These are phyloP conservation scores for Poeciliopsis turneri DNA, from an alignment of 2,797 vertebrate genomes.

Conservation along the genomic window DNA sequence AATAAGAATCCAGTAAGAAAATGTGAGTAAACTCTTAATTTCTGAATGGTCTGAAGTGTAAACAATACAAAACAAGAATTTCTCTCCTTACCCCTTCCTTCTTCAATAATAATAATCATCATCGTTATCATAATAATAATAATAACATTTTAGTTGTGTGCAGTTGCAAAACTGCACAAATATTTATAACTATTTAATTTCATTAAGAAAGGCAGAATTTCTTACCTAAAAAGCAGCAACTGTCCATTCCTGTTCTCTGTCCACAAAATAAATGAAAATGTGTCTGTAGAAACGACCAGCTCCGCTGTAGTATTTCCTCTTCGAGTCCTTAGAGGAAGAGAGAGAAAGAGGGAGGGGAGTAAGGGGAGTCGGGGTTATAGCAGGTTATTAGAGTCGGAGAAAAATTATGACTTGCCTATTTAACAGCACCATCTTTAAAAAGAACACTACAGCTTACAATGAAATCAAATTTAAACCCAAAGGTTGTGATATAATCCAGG, in stretches of 20 bases:
- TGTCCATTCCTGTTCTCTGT: slow-evolving; percentile 67
- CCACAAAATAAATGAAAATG: slow-evolving; percentile 52
- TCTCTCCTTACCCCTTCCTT: neutral
- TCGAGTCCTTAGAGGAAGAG: slow-evolving; percentile 25
- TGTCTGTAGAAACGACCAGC: slow-evolving; percentile 39
- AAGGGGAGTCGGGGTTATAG: slow-evolving; percentile 7
- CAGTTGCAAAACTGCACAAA: neutral
- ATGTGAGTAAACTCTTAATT: slow-evolving; percentile 1
- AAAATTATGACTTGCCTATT: slow-evolving; percentile 15
- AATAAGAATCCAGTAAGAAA: slow-evolving; percentile 8
- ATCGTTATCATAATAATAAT: no score
- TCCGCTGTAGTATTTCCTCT: slow-evolving; percentile 24
- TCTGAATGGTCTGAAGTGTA: neutral
- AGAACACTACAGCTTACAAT: neutral
- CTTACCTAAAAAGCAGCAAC: slow-evolving; percentile 66
- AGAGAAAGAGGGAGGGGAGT: slow-evolving; percentile 5
- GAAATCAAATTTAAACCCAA: neutral
- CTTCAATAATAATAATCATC: neutral
- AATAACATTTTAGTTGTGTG: slow-evolving; percentile 6
- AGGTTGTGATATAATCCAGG: neutral
- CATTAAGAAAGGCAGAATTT: neutral
- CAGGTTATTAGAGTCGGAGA: slow-evolving; percentile 30
- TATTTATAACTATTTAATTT: slow-evolving; percentile 8
- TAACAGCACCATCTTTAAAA: slow-evolving; percentile 5
- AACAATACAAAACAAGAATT: neutral